Conservation (phyloP, 2,797 vertebrate species). For the Cyprinella venusta region DNA sequence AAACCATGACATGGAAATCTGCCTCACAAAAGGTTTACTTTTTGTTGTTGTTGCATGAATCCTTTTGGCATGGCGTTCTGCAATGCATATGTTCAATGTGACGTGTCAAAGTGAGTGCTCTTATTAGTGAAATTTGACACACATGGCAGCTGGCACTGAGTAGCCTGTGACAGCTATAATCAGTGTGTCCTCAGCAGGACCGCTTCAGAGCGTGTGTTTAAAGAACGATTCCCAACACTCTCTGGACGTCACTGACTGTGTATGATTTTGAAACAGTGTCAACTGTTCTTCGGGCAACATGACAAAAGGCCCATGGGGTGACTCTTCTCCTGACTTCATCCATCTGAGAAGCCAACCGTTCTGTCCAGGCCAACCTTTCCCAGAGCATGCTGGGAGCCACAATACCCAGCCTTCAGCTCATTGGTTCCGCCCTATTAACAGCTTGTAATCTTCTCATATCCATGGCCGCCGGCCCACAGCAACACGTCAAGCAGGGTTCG, state of each 20-base stretch:
- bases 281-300: constrained; percentile 48
- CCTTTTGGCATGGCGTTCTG: constrained; percentile 23
- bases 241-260: constrained; percentile 73
- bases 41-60: constrained; percentile 9
- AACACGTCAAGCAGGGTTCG: constrained; percentile 60
- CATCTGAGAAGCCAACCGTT: constrained; percentile 82
- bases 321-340: constrained; percentile 72
- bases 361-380: constrained; percentile 86
- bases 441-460: constrained; percentile 99
- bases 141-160: constrained; percentile 62
- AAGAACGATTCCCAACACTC: constrained; percentile 60
- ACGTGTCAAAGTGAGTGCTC: constrained; percentile 58
- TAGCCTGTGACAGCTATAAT: constrained; percentile 59
- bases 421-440: constrained; percentile 99
- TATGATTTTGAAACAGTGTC: constrained; percentile 55
- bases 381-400: constrained; percentile 85
- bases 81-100: constrained; percentile 47
- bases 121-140: constrained; percentile 66
- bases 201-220: constrained; percentile 38
- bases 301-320: constrained; percentile 72
- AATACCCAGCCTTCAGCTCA: constrained; percentile 81
- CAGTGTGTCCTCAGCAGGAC: constrained; percentile 54
- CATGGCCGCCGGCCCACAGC: constrained; percentile 73
- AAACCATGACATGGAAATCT: constrained; percentile 26
- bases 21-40: constrained; percentile 23